A percentile compares a stretch with the other conserved stretches of the same genome.
Conservation (phyloP, 2,888 invertebrate species). For the Cheilosia pagana region DNA sequence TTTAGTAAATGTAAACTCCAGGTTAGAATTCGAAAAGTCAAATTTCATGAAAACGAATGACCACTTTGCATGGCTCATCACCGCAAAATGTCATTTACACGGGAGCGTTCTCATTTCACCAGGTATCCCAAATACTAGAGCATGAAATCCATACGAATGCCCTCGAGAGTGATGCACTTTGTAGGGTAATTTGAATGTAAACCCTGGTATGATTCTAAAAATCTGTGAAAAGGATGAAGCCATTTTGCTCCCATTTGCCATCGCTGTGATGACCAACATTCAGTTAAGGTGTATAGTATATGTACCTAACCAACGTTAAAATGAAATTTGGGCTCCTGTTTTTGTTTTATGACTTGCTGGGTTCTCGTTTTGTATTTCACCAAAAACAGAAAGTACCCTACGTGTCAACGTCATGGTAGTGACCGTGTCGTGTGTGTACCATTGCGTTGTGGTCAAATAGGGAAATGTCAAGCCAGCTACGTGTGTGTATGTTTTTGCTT, state of each 20-base stretch:
- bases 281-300: background rate
- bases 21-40: background rate
- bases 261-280: background rate
- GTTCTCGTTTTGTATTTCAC: background rate
- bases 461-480: slow-evolving; percentile 11
- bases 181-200: too few species aligned
- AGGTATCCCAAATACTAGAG: too few species aligned
- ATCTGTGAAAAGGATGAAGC: too few species aligned
- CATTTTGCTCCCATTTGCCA: background rate
- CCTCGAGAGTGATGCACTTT: too few species aligned
- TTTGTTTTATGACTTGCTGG: slow-evolving; percentile 10
- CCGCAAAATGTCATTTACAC: slow-evolving; percentile 20
- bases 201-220: too few species aligned
- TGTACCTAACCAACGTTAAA: background rate
- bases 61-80: slow-evolving; percentile 4
- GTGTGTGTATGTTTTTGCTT: background rate
- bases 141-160: too few species aligned
- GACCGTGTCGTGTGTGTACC: slow-evolving; percentile 25
- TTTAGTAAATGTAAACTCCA: background rate
- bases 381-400: background rate
- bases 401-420: slow-evolving; percentile 3
- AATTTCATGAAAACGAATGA: slow-evolving; percentile 18
- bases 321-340: slow-evolving; percentile 33
- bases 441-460: slow-evolving; percentile 30
- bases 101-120: too few species aligned